Evolutionary conservation across 2,797 vertebrate species (phyloP).

Genomic region (Euthynnus affinis): DNA sequence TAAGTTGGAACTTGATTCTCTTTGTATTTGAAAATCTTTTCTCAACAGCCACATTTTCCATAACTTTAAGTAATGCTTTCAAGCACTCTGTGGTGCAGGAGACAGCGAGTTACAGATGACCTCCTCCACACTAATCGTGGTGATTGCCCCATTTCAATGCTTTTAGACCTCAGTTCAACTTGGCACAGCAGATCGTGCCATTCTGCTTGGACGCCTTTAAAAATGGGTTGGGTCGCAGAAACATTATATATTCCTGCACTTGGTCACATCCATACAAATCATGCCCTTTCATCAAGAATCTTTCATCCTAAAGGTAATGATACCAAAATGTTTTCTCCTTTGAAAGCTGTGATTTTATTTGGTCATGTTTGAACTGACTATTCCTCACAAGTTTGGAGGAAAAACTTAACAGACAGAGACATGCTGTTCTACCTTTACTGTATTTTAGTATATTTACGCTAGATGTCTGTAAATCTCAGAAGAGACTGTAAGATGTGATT

Average conservation of each 20-base stretch:
- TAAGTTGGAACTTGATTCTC: neutral
- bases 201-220: constrained; percentile 50
- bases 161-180: constrained; percentile 53
- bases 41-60: constrained; percentile 15
- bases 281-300: neutral
- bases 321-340: constrained; percentile 4
- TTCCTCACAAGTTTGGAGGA: no score
- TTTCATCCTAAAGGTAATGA: constrained; percentile 12
- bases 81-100: constrained; percentile 10
- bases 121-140: constrained; percentile 37
- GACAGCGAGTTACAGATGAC: constrained; percentile 40
- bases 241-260: constrained; percentile 24
- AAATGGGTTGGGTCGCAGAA: constrained; percentile 47
- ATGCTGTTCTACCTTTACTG: constrained; percentile 17
- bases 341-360: constrained; percentile 39
- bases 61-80: constrained; percentile 15
- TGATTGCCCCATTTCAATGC: constrained; percentile 49
- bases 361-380: constrained; percentile 22
- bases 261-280: constrained; percentile 30
- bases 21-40: neutral
- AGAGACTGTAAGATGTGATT: constrained; percentile 44
- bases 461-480: constrained; percentile 47
- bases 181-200: constrained; percentile 30
- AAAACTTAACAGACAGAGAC: constrained; percentile 30
- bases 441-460: constrained; percentile 30